Conservation (phyloP, 2,113 vertebrate species). For the Oryzias javanicus region DNA sequence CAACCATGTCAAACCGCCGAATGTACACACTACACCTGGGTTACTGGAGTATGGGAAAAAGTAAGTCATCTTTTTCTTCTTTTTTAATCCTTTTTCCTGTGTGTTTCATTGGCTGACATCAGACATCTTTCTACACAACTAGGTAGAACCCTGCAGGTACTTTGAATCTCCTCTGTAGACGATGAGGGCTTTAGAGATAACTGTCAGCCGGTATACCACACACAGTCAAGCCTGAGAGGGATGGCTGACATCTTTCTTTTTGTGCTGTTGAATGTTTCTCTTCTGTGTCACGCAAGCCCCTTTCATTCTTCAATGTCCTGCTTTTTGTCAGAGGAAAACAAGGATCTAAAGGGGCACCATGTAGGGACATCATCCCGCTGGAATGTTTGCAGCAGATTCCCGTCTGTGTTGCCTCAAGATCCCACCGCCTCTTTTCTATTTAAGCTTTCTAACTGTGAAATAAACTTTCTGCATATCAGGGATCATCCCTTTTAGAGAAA, state of each 20-base stretch:
- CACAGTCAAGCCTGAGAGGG: constrained; percentile 27
- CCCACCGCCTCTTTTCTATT: constrained; percentile 8
- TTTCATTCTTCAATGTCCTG: constrained; percentile 40
- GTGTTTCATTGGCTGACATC: constrained; percentile 45
- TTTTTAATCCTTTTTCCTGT: constrained; percentile 1
- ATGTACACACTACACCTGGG: constrained; percentile 80
- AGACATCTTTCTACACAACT: constrained; percentile 31
- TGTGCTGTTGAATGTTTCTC: constrained; percentile 27
- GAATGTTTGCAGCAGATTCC: constrained; percentile 54
- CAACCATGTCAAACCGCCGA: constrained; percentile 73
- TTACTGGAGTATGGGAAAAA: constrained; percentile 75
- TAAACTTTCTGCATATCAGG: constrained; percentile 2
- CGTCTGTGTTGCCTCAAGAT: constrained; percentile 35
- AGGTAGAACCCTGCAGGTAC: constrained; percentile 41
- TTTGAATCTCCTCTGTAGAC: constrained; percentile 9
- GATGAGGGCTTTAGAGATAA: constrained; percentile 52
- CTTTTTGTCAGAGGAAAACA: constrained; percentile 36
- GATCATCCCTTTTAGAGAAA: neutral
- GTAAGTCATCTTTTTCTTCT: constrained; percentile 72
- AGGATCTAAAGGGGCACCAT: constrained; percentile 41
- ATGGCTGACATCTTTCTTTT: constrained; percentile 32
- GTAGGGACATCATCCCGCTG: constrained; percentile 41
- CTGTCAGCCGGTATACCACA: constrained; percentile 35
- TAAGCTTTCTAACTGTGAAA: constrained; percentile 8
- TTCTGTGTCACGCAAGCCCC: constrained; percentile 32